Percentiles rank a stretch among this genome's conserved stretches.
These are phyloP conservation scores for Coccyzus lansbergi DNA, from an alignment of 2,797 vertebrate genomes.

Conservation along the genomic window DNA sequence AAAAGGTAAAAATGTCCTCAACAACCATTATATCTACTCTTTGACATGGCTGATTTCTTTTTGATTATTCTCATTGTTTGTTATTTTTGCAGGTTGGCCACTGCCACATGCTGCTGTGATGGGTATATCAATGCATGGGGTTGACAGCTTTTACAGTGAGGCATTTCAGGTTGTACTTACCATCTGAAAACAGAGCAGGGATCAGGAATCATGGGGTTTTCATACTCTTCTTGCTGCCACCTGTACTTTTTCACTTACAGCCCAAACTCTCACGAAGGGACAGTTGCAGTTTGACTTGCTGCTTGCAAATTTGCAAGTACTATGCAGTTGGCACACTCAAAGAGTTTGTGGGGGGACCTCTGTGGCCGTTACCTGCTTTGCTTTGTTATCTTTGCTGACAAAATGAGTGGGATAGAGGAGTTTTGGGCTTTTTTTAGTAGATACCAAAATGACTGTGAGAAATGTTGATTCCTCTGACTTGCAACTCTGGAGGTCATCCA, in stretches of 20 bases:
- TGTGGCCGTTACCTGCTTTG: neutral
- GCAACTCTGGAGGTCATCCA: neutral
- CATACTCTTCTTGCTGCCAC: neutral
- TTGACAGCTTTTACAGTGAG: rapidly evolving
- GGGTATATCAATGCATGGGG: neutral
- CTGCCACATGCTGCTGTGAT: rapidly evolving
- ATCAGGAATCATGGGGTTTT: neutral
- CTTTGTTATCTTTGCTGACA: neutral
- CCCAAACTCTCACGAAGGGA: neutral
- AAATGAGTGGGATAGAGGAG: neutral
- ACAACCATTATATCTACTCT: neutral
- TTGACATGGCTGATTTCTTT: neutral
- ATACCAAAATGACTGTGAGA: neutral
- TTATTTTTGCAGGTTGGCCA: neutral
- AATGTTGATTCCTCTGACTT: neutral
- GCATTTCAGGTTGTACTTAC: neutral
- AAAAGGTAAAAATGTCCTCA: neutral
- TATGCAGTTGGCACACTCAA: neutral
- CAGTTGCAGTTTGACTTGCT: neutral
- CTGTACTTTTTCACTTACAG: neutral
- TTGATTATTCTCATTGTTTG: neutral
- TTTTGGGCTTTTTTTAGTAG: neutral
- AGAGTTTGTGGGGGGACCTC: neutral
- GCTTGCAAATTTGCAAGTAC: neutral
- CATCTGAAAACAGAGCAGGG: neutral